Evolutionary conservation across 1,140 invertebrate genomes (phyloP).

Genomic region (Bombus pyrosoma): DNA sequence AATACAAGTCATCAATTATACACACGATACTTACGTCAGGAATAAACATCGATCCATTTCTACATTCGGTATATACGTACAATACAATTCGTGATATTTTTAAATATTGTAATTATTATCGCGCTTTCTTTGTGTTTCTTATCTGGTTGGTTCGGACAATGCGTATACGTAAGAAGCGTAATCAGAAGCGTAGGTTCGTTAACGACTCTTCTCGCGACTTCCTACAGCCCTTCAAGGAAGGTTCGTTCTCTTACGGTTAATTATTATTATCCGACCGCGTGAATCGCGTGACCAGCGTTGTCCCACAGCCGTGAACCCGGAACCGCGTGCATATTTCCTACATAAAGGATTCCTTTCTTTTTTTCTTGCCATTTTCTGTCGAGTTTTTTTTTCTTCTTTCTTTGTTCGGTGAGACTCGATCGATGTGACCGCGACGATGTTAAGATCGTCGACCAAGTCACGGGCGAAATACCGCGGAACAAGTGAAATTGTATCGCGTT

Average conservation of each 20-base stretch:
- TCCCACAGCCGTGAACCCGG: conserved; percentile 70
- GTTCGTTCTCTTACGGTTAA: conserved; percentile 53
- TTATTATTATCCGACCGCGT: conserved; percentile 67
- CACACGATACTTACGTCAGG: too few relatives aligned
- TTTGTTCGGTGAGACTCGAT: conserved; percentile 37
- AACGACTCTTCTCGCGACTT: conserved; percentile 44
- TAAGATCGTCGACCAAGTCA: conserved; percentile 41
- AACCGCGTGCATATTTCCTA: conserved; percentile 62
- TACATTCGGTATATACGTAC: neutral
- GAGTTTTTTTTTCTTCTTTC: neutral
- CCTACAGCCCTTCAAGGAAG: conserved; percentile 47
- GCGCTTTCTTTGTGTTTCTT: neutral
- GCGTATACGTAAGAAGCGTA: neutral
- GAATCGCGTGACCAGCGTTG: conserved; percentile 73
- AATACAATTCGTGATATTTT: neutral
- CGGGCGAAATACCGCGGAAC: conserved; percentile 60
- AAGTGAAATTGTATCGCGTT: conserved; percentile 76
- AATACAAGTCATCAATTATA: too few relatives aligned
- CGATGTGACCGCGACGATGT: conserved; percentile 11
- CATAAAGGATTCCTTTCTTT: conserved; percentile 21
- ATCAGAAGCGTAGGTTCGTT: conserved; percentile 47
- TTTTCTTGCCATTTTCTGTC: conserved; percentile 8
- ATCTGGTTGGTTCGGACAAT: neutral
- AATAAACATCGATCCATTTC: too few relatives aligned
- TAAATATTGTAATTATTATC: neutral